Percentiles rank a stretch among this genome's conserved stretches.
Conservation (phyloP, 2,113 vertebrate species). For the Poecilia latipinna region DNA sequence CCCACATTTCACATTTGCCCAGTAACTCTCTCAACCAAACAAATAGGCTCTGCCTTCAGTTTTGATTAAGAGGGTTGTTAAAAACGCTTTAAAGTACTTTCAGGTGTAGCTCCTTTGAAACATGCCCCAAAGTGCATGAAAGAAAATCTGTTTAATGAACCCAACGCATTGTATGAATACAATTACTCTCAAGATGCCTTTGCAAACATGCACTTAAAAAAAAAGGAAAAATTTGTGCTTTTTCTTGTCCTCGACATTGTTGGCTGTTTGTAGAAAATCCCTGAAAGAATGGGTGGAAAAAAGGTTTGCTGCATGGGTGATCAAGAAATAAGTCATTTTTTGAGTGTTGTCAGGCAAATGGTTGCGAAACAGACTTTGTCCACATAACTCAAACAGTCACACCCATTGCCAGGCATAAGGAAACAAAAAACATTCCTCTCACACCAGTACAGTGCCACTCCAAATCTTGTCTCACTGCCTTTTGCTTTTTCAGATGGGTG, state of each 20-base stretch:
- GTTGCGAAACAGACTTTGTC: slow-evolving; percentile 54
- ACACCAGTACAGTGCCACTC: neutral
- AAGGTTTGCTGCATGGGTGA: slow-evolving; percentile 19
- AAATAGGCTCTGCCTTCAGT: neutral
- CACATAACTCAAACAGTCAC: slow-evolving; percentile 49
- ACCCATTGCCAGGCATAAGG: slow-evolving; percentile 27
- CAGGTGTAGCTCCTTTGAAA: neutral
- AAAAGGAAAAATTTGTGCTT: neutral
- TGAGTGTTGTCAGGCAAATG: slow-evolving; percentile 27
- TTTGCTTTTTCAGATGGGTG: neutral
- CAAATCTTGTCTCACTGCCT: slow-evolving; percentile 9
- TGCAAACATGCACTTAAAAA: neutral
- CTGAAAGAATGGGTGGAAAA: neutral
- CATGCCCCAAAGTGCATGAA: neutral
- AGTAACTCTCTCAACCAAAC: neutral
- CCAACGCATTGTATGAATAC: neutral
- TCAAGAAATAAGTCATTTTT: slow-evolving; percentile 33
- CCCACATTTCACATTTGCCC: neutral
- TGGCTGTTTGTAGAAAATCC: neutral
- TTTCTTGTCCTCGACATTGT: neutral
- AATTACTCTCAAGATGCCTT: neutral
- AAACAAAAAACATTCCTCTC: slow-evolving; percentile 35
- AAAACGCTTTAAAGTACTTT: neutral
- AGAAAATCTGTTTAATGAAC: slow-evolving; percentile 3
- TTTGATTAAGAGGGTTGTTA: slow-evolving; percentile 8